Percentiles rank a stretch among this genome's conserved stretches.
Evolutionary conservation across 2,888 invertebrate species (phyloP).

Genomic region (Pedicia rivosa): DNA sequence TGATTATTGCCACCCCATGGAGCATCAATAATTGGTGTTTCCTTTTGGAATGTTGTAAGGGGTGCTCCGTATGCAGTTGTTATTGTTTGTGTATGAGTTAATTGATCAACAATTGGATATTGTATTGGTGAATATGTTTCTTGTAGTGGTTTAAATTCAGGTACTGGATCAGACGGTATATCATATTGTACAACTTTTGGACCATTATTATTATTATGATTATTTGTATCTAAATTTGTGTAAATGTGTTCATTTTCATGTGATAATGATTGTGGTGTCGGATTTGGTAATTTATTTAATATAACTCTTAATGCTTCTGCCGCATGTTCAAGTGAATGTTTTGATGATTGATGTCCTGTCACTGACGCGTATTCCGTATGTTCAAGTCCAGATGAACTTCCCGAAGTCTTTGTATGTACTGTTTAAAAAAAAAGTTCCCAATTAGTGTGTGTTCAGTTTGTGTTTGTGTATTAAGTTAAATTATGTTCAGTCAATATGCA

Average conservation of each 20-base stretch:
- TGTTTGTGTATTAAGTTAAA: too few relatives aligned
- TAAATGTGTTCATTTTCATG: not conserved
- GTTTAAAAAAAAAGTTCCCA: too few relatives aligned
- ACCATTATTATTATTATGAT: not conserved
- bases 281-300: slow-evolving; percentile 20
- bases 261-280: not conserved
- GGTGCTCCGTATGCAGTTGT: slow-evolving; percentile 25
- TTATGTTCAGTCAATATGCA: too few relatives aligned
- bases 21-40: slow-evolving; percentile 6
- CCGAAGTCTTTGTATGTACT: too few relatives aligned
- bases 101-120: slow-evolving; percentile 18
- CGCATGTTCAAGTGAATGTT: too few relatives aligned
- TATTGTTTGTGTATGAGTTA: slow-evolving; percentile 27
- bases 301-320: slow-evolving; percentile 26
- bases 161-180: slow-evolving; percentile 12
- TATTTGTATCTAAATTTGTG: too few relatives aligned
- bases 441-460: too few relatives aligned
- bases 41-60: slow-evolving; percentile 3
- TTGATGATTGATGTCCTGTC: too few relatives aligned
- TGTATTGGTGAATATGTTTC: slow-evolving; percentile 8
- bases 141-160: slow-evolving; percentile 2
- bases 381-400: too few relatives aligned
- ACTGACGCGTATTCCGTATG: too few relatives aligned
- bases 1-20: too few relatives aligned
- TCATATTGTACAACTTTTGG: slow-evolving; percentile 11